A percentile compares a stretch with the other conserved stretches of the same genome.
Conservation (phyloP, 2,113 vertebrate species). For the Tetrao urogallus region DNA sequence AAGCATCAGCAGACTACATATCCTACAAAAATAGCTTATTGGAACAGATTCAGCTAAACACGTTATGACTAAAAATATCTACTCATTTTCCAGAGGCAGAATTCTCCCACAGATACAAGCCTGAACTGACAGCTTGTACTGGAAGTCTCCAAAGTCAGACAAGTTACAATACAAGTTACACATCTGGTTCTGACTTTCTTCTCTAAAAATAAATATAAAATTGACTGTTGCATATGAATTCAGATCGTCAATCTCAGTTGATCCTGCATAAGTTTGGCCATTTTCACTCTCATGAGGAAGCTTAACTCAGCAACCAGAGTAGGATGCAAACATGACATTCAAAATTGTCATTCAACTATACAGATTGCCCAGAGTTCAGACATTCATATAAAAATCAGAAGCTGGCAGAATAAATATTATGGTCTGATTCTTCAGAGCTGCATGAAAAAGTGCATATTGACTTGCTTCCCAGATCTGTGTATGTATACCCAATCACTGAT, state of each 20-base stretch:
- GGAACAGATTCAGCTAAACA: constrained; percentile 8
- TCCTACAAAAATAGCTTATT: not conserved
- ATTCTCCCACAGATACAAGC: constrained; percentile 8
- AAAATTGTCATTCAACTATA: not conserved
- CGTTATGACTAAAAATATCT: not conserved
- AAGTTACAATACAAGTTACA: not conserved
- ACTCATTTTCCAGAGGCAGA: constrained; percentile 3
- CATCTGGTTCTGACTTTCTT: not conserved
- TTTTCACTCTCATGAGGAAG: not conserved
- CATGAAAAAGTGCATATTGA: not conserved
- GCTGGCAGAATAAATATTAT: not conserved
- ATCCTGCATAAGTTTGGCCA: not conserved
- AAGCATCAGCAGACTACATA: not conserved
- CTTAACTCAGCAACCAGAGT: not conserved
- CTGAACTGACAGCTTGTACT: not conserved
- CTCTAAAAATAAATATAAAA: not conserved
- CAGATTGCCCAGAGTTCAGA: not conserved
- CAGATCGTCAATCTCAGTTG: not conserved
- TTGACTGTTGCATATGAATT: not conserved
- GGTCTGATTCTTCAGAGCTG: not conserved
- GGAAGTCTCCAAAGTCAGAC: not conserved
- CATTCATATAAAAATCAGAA: not conserved
- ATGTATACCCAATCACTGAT: not conserved
- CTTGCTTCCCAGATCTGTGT: not conserved
- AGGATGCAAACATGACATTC: not conserved